phyloP scores from a whole-genome alignment of 2,888 invertebrate genomes.

The Gisinianus flammeolus region DNA sequence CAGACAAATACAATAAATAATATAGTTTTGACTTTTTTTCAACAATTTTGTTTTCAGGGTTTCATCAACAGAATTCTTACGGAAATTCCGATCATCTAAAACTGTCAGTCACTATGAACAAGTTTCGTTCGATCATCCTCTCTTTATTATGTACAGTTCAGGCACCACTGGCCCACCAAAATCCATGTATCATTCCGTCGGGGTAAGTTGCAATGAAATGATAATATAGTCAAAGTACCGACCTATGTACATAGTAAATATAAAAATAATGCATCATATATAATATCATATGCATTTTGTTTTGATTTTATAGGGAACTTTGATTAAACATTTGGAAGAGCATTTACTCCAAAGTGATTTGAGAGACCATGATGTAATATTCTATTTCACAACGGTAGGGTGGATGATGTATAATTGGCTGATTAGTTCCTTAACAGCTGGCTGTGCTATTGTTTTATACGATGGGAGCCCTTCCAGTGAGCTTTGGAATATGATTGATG shows the following conservation, averaged over 20 bases:
- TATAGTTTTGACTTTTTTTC: too few relatives aligned
- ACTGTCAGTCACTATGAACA: constrained; percentile 62
- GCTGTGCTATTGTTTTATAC: constrained; percentile 65
- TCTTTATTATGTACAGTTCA: constrained; percentile 67
- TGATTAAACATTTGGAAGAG: constrained; percentile 67
- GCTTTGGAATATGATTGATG: constrained; percentile 65
- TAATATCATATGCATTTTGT: background rate
- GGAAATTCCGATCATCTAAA: constrained; percentile 41
- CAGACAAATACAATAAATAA: too few relatives aligned
- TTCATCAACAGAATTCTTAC: constrained; percentile 48
- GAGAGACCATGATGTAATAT: constrained; percentile 63
- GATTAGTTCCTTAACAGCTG: constrained; percentile 62
- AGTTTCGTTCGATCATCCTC: constrained; percentile 66
- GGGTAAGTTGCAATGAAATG: constrained; percentile 62
- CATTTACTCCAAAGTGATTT: constrained; percentile 66
- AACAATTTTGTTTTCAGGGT: too few relatives aligned
- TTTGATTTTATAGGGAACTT: constrained; percentile 64
- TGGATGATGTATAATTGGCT: constrained; percentile 72
- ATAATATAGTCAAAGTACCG: too few relatives aligned
- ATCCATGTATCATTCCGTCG: constrained; percentile 67
- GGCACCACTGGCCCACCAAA: constrained; percentile 69
- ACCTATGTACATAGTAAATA: background rate
- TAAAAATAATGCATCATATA: background rate
- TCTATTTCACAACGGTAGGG: constrained; percentile 68
- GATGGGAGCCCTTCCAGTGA: constrained; percentile 66